Evolutionary conservation across 2,888 invertebrate genomes (phyloP).

Genomic region (Homarus gammarus): DNA sequence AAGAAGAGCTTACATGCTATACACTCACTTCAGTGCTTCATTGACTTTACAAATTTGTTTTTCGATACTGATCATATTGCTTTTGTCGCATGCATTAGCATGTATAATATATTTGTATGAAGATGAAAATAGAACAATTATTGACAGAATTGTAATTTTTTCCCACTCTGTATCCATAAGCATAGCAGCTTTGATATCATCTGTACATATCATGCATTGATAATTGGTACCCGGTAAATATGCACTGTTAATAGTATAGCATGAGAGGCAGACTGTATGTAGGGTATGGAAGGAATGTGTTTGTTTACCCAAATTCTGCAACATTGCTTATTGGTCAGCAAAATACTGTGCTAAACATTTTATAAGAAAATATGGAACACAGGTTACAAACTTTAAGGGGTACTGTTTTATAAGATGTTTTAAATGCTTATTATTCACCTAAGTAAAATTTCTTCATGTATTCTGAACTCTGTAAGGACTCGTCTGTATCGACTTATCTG

Average conservation of each 20-base stretch:
- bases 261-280: neutral
- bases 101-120: conserved; percentile 49
- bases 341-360: neutral
- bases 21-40: conserved; percentile 44
- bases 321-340: neutral
- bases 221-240: neutral
- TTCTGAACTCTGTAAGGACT: no score
- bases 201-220: conserved; percentile 28
- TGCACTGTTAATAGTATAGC: neutral
- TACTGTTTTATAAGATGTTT: no score
- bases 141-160: neutral
- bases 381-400: neutral
- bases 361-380: neutral
- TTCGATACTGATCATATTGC: conserved; percentile 26
- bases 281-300: conserved; percentile 5
- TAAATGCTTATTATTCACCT: no score
- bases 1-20: conserved; percentile 44
- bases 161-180: neutral
- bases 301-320: neutral
- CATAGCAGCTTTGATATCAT: neutral
- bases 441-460: no score
- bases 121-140: conserved; percentile 36
- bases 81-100: conserved; percentile 43
- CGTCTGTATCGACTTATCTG: no score
- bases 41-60: conserved; percentile 8